Base-by-base conservation (phyloP, 2,888 invertebrate genomes). In the Platycheirus albimanus region DNA sequence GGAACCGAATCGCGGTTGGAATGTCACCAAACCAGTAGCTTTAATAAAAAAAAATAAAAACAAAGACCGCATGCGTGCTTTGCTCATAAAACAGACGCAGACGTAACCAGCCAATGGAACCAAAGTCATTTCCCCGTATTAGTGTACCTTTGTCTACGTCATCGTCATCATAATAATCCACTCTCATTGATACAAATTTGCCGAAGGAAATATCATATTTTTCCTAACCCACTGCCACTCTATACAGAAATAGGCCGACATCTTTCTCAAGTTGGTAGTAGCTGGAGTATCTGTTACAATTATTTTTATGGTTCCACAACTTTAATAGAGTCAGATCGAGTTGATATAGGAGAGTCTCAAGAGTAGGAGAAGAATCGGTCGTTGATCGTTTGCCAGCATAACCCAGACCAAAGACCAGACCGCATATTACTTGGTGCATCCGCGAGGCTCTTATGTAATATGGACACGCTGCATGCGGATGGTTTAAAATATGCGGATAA, bases 381-480 rank as follows among this genome's bases (percentile, higher is more conserved):
- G 69, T 58, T 77, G 78, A 72, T 69, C 72, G 78, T 38, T 49
- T 49, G 15, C 33, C n/a, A 41, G 10, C 71, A 19, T 67, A 66
- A 77, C 71, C 76, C 63, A 69, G 63, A 47, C 47, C 52, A 13
- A 1, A 13, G 1, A 24, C n/a, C 17, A 54, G 19, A 33, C 36
- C 33, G 7, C 52, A 63, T n/a, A n/a, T n/a, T n/a, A n/a, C 67
- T 69, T 71, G 71, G 17, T 69, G 66, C 76, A 81, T 71, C 70
- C 58, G 33, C 45, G 51, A 11, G 51, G 56, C 11, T 51, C 49
- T 83, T 83, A 78, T 69, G 83, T 54, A 83, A 83, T 74, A 8
- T 74, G 66, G 83, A 72, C 56, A 83, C 78, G 83, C 56, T 83
- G 63, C 69, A 74, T 78, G 83, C 72, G 77, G 78, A 83, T 78